A percentile compares a stretch with the other conserved stretches of the same genome.
Conservation (phyloP, 2,888 invertebrate genomes). For the Drosophila stalkeri region DNA sequence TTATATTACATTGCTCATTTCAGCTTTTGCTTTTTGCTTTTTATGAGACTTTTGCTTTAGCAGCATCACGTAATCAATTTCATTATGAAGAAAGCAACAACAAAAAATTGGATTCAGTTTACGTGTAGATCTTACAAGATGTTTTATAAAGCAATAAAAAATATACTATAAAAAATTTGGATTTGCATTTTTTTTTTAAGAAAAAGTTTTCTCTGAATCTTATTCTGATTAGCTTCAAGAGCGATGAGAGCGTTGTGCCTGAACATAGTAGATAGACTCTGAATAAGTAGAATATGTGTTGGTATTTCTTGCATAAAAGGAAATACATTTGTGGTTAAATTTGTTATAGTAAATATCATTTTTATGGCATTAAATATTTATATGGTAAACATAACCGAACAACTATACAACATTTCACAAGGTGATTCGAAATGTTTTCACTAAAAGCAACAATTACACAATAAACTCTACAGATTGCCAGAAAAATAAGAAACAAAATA, state of each 20-base stretch:
- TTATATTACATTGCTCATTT: slow-evolving; percentile 31
- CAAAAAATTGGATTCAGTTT: slow-evolving; percentile 37
- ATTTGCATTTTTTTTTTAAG: background rate
- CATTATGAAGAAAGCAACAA: slow-evolving; percentile 41
- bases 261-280: background rate
- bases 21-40: slow-evolving; percentile 36
- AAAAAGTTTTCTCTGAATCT: background rate
- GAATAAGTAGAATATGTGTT: background rate
- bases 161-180: background rate
- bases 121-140: slow-evolving; percentile 34
- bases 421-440: slow-evolving; percentile 5
- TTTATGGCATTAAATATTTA: background rate
- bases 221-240: background rate
- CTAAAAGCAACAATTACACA: slow-evolving; percentile 58
- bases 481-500: slow-evolving; percentile 30
- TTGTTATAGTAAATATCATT: background rate
- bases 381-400: background rate
- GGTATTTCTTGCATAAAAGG: background rate
- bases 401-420: slow-evolving; percentile 2
- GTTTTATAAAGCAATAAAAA: slow-evolving; percentile 13
- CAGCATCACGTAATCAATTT: slow-evolving; percentile 73
- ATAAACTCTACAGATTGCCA: slow-evolving; percentile 20
- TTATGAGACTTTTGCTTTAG: slow-evolving; percentile 44
- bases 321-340: background rate
- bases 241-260: background rate